These are phyloP conservation scores for Drosophila melanica DNA, from an alignment of 1,140 invertebrate species.

Conservation along the genomic window DNA sequence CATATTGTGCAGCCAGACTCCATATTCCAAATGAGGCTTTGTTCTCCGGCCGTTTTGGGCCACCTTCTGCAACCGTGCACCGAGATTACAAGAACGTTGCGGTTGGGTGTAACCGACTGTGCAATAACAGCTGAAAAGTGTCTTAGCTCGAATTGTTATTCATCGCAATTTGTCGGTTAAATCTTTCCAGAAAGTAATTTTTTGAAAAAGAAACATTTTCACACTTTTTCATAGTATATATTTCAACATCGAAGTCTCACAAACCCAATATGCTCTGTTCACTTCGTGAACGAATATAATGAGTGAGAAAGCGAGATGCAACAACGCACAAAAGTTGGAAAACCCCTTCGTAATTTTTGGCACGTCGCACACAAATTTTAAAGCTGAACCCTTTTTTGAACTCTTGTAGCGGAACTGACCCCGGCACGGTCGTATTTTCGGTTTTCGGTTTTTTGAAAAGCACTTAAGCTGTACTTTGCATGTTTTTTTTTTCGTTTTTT, in stretches of 20 bases:
- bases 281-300: not conserved
- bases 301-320: slow-evolving; percentile 36
- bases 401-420: slow-evolving; percentile 10
- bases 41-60: slow-evolving; percentile 11
- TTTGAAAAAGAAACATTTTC: too few relatives aligned
- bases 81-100: not conserved
- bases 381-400: slow-evolving; percentile 33
- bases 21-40: slow-evolving; percentile 40
- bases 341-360: slow-evolving; percentile 8
- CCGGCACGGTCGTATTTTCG: slow-evolving; percentile 19
- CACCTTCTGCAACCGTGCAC: not conserved
- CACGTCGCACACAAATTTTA: slow-evolving; percentile 20
- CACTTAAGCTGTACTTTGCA: slow-evolving; percentile 43
- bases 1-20: slow-evolving; percentile 62
- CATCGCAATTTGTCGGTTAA: too few relatives aligned
- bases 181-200: too few relatives aligned
- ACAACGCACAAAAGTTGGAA: not conserved
- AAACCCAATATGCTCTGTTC: too few relatives aligned
- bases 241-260: too few relatives aligned
- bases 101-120: too few relatives aligned
- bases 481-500: slow-evolving; percentile 3
- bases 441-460: slow-evolving; percentile 16
- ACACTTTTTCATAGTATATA: too few relatives aligned
- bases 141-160: too few relatives aligned
- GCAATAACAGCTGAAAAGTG: too few relatives aligned